phyloP scores from a whole-genome alignment of 2,113 vertebrate genomes.

The Atrichornis clamosus region DNA sequence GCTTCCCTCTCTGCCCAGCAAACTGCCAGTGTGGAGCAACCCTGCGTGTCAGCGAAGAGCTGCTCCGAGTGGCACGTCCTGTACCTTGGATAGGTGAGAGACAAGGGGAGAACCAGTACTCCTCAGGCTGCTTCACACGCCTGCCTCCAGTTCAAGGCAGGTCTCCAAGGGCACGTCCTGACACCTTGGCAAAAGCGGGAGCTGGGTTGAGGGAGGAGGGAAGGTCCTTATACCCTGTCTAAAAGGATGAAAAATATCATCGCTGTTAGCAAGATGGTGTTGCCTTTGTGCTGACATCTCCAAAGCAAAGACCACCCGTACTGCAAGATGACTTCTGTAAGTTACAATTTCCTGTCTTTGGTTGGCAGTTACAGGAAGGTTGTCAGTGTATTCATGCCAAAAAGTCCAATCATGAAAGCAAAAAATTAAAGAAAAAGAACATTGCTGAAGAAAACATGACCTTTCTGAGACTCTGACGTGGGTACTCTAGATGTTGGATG shows the following conservation, averaged over 20 bases:
- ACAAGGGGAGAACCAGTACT: not conserved
- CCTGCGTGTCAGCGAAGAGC: not conserved
- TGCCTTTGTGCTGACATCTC: not conserved
- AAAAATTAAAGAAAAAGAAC: not conserved
- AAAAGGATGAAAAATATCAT: not conserved
- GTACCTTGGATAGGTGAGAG: not conserved
- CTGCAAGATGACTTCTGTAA: not conserved
- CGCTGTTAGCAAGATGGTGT: not conserved
- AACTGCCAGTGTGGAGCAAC: not conserved
- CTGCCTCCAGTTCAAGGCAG: not conserved
- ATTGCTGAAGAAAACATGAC: not conserved
- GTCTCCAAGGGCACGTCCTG: not conserved
- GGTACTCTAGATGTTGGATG: not conserved
- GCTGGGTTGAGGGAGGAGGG: not conserved
- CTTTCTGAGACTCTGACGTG: not conserved
- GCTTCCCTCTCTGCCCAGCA: not conserved
- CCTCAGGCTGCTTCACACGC: accelerated
- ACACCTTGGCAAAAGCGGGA: not conserved
- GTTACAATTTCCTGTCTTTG: not conserved
- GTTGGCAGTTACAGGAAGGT: not conserved
- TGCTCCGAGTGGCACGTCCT: not conserved
- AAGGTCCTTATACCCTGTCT: not conserved
- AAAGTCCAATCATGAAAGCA: not conserved
- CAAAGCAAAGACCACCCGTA: not conserved
- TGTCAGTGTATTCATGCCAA: not conserved